Conservation (phyloP, 2,113 vertebrate species). For the Melanostigma gelatinosum region DNA sequence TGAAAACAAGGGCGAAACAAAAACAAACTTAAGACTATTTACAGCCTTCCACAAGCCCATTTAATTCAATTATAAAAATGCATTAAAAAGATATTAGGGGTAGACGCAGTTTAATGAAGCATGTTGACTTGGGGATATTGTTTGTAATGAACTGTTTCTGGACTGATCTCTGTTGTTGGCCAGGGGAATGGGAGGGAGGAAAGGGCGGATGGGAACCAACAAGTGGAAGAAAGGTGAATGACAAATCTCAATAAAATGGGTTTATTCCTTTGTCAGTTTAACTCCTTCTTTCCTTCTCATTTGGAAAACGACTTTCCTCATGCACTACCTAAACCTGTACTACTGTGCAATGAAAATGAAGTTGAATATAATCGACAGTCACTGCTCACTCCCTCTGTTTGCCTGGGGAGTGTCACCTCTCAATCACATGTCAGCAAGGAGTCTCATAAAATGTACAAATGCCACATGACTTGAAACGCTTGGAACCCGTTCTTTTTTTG, state of each 20-base stretch:
- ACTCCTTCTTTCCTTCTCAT: background rate
- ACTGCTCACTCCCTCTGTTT: slow-evolving; percentile 13
- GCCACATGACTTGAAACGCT: background rate
- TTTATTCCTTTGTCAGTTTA: slow-evolving; percentile 3
- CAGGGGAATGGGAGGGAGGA: slow-evolving; percentile 55
- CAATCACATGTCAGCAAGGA: background rate
- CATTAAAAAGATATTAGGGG: slow-evolving; percentile 89
- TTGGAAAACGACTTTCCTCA: background rate
- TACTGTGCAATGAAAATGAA: background rate
- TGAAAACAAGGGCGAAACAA: slow-evolving; percentile 3
- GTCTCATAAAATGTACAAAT: background rate
- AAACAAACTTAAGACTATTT: slow-evolving; percentile 77
- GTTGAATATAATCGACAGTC: background rate
- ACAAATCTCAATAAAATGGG: slow-evolving; percentile 56
- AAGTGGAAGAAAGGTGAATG: slow-evolving; percentile 55
- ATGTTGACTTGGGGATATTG: slow-evolving; percentile 86
- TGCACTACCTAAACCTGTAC: background rate
- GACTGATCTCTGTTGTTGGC: slow-evolving; percentile 73
- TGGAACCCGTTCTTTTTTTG: background rate
- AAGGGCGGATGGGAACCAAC: slow-evolving; percentile 21
- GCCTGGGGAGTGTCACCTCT: background rate
- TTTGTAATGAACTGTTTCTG: slow-evolving; percentile 86
- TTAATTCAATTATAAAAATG: slow-evolving; percentile 89
- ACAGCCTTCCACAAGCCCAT: slow-evolving; percentile 83
- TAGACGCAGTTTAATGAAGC: slow-evolving; percentile 86